phyloP scores from a whole-genome alignment of 1,140 invertebrate species.

The Euborellia annulipes region DNA sequence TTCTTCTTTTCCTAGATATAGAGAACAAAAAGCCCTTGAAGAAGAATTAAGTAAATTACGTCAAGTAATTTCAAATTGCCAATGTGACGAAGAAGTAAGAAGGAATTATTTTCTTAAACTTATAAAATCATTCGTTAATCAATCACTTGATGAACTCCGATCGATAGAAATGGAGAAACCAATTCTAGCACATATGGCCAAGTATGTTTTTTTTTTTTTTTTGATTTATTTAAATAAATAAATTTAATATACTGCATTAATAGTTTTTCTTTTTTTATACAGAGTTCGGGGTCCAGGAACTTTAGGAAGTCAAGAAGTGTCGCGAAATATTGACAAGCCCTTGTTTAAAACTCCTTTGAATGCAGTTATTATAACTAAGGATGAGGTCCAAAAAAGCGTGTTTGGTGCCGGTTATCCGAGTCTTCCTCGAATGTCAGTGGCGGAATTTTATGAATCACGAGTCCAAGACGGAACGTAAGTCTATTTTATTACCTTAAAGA shows the following conservation, averaged over 20 bases:
- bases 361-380: slow-evolving; percentile 85
- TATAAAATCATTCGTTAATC: slow-evolving; percentile 55
- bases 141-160: slow-evolving; percentile 61
- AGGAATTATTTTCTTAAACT: slow-evolving; percentile 69
- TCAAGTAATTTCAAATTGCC: slow-evolving; percentile 40
- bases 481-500: too few relatives aligned
- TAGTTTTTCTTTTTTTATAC: too few relatives aligned
- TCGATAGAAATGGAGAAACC: slow-evolving; percentile 53
- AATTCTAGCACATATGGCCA: slow-evolving; percentile 53
- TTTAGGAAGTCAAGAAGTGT: too few relatives aligned
- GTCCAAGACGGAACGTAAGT: slow-evolving; percentile 60
- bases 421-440: slow-evolving; percentile 76
- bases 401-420: slow-evolving; percentile 90
- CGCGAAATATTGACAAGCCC: too few relatives aligned
- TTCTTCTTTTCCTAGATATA: too few relatives aligned
- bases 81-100: slow-evolving; percentile 59
- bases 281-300: too few relatives aligned
- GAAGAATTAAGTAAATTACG: slow-evolving; percentile 46
- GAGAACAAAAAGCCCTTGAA: slow-evolving; percentile 63
- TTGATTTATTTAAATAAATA: too few relatives aligned
- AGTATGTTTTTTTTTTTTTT: slow-evolving; percentile 26
- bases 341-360: slow-evolving; percentile 36
- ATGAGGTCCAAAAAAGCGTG: slow-evolving; percentile 79
- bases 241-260: too few relatives aligned
- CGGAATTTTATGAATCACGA: slow-evolving; percentile 90